Percentiles rank a stretch among this genome's conserved stretches.
phyloP scores from a whole-genome alignment of 30 jellyfish, hydroid and myxozoan species.

The Pseudorhiza aurosa region DNA sequence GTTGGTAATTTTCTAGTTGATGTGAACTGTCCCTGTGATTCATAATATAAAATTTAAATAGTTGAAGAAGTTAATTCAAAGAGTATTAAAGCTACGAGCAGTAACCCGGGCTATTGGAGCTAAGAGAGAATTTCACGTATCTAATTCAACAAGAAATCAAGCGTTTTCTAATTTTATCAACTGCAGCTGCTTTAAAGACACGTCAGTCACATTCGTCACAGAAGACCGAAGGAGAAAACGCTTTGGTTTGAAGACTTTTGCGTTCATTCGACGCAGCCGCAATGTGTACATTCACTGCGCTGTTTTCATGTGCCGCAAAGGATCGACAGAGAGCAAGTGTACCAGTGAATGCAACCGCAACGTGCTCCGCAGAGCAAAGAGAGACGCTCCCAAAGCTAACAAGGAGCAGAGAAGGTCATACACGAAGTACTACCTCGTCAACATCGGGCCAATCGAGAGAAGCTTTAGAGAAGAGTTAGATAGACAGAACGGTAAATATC shows the following conservation, averaged over 20 bases:
- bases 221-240: slow-evolving; percentile 10
- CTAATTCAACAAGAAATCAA: background rate
- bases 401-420: background rate
- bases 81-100: too few species aligned
- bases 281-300: slow-evolving; percentile 51
- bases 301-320: slow-evolving; percentile 28
- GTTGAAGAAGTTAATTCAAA: too few species aligned
- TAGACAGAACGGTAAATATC: too few species aligned
- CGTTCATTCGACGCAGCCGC: slow-evolving; percentile 15
- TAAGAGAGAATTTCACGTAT: too few species aligned
- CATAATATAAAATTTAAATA: too few species aligned
- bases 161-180: background rate
- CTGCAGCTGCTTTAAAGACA: slow-evolving; percentile 49
- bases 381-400: slow-evolving; percentile 1
- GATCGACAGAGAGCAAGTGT: slow-evolving; percentile 47
- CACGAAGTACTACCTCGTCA: slow-evolving; percentile 20
- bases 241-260: slow-evolving; percentile 36
- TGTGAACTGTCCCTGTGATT: too few species aligned
- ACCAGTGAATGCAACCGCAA: slow-evolving; percentile 37
- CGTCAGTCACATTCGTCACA: slow-evolving; percentile 11
- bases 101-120: too few species aligned
- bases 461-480: too few species aligned
- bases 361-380: slow-evolving; percentile 22
- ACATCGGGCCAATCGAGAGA: slow-evolving; percentile 18
- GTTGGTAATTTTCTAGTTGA: too few species aligned